A percentile compares a stretch with the other conserved stretches of the same genome.
These are phyloP conservation scores for Neogale vison DNA, from an alignment of 2,113 vertebrate species.

Conservation along the genomic window DNA sequence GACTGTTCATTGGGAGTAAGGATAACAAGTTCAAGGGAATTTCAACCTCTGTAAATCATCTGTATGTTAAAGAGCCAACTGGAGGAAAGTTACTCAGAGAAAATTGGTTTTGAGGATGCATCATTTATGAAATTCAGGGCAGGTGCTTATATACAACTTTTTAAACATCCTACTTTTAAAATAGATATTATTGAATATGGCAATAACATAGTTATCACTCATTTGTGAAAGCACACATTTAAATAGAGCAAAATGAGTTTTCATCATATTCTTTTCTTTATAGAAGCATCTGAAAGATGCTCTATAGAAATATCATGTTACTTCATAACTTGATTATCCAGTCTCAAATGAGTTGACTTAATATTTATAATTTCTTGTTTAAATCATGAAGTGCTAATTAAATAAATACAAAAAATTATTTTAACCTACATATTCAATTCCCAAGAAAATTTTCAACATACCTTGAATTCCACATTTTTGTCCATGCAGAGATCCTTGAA, in stretches of 20 bases:
- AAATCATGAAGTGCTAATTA: neutral
- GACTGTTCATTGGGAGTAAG: neutral
- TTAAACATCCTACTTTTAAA: neutral
- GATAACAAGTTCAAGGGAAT: neutral
- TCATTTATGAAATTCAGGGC: neutral
- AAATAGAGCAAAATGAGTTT: neutral
- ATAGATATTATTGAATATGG: neutral
- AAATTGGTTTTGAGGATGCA: neutral
- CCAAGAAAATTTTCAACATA: neutral
- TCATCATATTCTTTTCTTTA: neutral
- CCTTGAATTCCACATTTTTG: neutral
- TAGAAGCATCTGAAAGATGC: neutral
- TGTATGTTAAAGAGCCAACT: neutral
- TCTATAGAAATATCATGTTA: neutral
- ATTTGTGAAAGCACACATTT: neutral
- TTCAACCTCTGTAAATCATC: neutral
- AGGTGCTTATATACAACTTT: neutral
- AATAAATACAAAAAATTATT: neutral
- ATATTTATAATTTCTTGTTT: neutral
- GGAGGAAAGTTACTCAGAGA: neutral
- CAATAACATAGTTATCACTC: neutral
- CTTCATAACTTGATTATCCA: neutral
- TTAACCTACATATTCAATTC: neutral
- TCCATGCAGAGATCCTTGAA: neutral
- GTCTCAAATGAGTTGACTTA: neutral